These are phyloP conservation scores for Lophochroa leadbeateri DNA, from an alignment of 2,113 vertebrate genomes.

Conservation along the genomic window DNA sequence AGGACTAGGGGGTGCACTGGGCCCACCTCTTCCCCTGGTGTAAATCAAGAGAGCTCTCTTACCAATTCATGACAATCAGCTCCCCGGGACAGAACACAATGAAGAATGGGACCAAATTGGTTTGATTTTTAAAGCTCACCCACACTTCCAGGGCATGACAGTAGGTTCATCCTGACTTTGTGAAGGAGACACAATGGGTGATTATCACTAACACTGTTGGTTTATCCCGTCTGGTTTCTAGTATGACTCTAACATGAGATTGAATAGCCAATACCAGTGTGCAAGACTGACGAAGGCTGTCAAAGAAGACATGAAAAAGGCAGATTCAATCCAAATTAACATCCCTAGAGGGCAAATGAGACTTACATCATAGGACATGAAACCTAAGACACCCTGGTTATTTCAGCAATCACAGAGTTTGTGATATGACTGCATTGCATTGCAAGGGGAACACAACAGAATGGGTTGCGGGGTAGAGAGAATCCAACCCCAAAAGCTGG, in stretches of 20 bases:
- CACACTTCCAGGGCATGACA: not conserved
- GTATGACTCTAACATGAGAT: not conserved
- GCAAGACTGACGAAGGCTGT: not conserved
- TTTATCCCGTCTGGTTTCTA: not conserved
- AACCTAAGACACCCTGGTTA: rapidly evolving
- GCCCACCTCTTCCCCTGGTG: not conserved
- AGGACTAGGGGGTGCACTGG: not conserved
- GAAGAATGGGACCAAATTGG: not conserved
- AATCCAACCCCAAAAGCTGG: not conserved
- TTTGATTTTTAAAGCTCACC: conserved; percentile 2
- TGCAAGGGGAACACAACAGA: rapidly evolving
- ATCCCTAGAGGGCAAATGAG: not conserved
- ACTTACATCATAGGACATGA: rapidly evolving
- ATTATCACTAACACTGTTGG: not conserved
- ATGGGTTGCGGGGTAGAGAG: not conserved
- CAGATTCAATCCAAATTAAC: not conserved
- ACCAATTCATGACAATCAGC: not conserved
- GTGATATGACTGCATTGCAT: rapidly evolving
- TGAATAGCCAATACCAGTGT: not conserved
- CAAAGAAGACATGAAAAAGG: not conserved
- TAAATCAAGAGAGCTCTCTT: not conserved
- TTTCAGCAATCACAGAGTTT: rapidly evolving
- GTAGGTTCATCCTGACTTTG: not conserved
- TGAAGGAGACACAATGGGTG: conserved; percentile 22
- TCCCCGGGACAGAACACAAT: not conserved